phyloP scores from a whole-genome alignment of 1,140 invertebrate species.

The Phocides pigmalion region DNA sequence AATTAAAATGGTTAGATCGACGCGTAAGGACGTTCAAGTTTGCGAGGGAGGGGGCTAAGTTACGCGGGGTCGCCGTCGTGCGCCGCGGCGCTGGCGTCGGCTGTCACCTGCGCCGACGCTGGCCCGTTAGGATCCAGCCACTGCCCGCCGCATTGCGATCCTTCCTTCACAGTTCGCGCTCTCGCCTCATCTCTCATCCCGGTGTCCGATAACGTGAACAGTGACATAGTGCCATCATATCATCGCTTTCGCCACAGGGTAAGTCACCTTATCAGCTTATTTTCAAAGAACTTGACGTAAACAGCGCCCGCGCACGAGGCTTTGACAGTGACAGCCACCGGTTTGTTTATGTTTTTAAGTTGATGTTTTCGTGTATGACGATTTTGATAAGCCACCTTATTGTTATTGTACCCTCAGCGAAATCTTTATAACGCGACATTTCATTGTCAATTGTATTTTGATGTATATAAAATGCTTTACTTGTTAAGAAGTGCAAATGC shows the following conservation, averaged over 20 bases:
- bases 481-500: constrained; percentile 33
- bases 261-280: constrained; percentile 31
- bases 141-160: constrained; percentile 46
- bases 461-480: constrained; percentile 19
- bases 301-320: constrained; percentile 44
- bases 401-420: constrained; percentile 22
- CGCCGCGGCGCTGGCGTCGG: constrained; percentile 70
- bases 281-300: constrained; percentile 25
- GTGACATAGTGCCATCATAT: constrained; percentile 28
- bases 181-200: constrained; percentile 20
- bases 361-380: constrained; percentile 40
- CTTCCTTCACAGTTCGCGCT: constrained; percentile 32
- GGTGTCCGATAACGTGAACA: constrained; percentile 11
- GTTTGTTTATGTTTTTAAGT: constrained; percentile 62
- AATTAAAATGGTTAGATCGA: constrained; percentile 31
- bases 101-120: constrained; percentile 61
- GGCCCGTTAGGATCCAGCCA: constrained; percentile 57
- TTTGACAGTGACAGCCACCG: constrained; percentile 64
- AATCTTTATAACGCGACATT: constrained; percentile 1
- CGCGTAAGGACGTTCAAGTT: constrained; percentile 31
- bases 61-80: constrained; percentile 56
- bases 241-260: constrained; percentile 33
- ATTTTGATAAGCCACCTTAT: constrained; percentile 18
- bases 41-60: constrained; percentile 45
- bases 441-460: neutral